Evolutionary conservation across 2,113 vertebrate genomes (phyloP).

Genomic region (Rhinoptilus africanus): DNA sequence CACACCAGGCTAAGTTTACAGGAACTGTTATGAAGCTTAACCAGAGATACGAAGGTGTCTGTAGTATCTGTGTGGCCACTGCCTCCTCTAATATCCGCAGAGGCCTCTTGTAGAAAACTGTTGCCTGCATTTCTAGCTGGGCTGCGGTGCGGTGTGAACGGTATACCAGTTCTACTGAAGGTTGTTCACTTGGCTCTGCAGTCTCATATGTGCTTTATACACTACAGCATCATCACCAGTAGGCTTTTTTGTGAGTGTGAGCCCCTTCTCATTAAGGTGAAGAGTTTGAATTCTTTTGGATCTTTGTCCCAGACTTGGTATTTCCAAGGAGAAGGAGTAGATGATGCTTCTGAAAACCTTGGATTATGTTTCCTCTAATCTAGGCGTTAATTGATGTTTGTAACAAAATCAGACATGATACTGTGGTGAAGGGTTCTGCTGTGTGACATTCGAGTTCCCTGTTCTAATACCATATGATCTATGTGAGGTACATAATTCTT

Average conservation of each 20-base stretch:
- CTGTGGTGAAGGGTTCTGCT: not conserved
- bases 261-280: not conserved
- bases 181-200: not conserved
- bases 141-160: not conserved
- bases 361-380: not conserved
- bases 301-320: not conserved
- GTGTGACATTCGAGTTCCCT: not conserved
- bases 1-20: not conserved
- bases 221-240: no score
- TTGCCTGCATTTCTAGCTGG: not conserved
- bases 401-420: not conserved
- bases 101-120: not conserved
- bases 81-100: not conserved
- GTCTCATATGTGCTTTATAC: not conserved
- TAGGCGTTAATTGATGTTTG: not conserved
- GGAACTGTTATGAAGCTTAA: not conserved
- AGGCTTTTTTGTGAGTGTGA: not conserved
- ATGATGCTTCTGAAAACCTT: not conserved
- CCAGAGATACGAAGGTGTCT: not conserved
- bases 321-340: not conserved
- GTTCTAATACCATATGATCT: not conserved
- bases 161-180: not conserved
- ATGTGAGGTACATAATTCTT: not conserved
- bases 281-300: not conserved
- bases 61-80: fast-evolving